Evolutionary conservation across 2,797 vertebrate species (phyloP), one percentile per base, ranked within the genome.

Genomic region (Sebastes hopkinsi): DNA sequence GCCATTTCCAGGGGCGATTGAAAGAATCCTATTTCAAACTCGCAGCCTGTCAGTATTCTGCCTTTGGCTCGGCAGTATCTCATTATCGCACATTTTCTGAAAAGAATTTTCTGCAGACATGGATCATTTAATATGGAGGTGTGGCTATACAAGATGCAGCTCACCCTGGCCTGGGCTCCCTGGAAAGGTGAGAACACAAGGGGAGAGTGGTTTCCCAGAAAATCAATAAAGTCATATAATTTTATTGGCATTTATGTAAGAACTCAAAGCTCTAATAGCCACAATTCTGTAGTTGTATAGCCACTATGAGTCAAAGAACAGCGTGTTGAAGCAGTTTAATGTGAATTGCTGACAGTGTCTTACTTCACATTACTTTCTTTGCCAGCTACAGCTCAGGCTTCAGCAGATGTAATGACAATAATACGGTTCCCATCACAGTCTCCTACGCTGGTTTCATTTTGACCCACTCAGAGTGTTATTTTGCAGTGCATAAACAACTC

Each of bases 401-500:
- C 55, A 52, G 46, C 42, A 68, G 18, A 60, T 70, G 68, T 73
- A 85, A 82, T 78, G 71, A 72, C 79, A 82, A 72, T 86, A 81
- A 82, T 70, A 62, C 2, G 1, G 38, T 30, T 20, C 55, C 78
- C 52, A 73, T 77, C 67, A 80, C 66, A 73, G 32, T 67, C 75
- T 83, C 34, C 54, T 23, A 14, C 13, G 4, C 54, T 16, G 38
- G 56, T 74, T 84, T 80, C 69, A 72, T 77, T 85, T 75, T 77
- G 77, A 89, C 75, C 79, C 72, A 74, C 54, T 76, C 70, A 20
- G 27, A 6, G 60, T 82, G 80, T 68, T 78, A 76, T 88, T 91
- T 84, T 86, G 67, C 75, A 72, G 59, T 23, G 55, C 77, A 86
- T 84, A 80, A 88, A 89, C 87, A 80, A 80, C 76, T 78, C 60